Evolutionary conservation across 64 coral and sea anemone genomes (phyloP), one percentile per base, ranked within the genome.

Genomic region (Pocillopora damicornis): DNA sequence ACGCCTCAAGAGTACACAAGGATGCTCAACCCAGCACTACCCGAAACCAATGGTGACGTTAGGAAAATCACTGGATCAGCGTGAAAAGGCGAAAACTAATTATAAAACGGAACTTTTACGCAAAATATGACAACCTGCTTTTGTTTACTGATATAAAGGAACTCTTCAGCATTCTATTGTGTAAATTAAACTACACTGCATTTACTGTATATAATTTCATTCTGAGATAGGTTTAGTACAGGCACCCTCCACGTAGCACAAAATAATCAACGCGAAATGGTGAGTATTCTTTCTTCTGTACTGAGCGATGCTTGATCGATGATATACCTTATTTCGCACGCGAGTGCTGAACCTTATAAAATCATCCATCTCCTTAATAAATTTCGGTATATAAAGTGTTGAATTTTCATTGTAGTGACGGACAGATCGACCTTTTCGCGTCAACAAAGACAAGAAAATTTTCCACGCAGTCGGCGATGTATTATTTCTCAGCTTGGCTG

Each of bases 101-200:
- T n/a, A 11, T 22, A 22, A 71, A 71, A 71, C 22, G 5, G 67
- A 71, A 20, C 20, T 71, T 71, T 71, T 71, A 71, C n/a, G 67
- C 11, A 9, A 23, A 35, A 60, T 11, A 23, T 20, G 16, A 45
- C 81, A 63, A 85, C 81, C 81, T n/a, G 81, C 37, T 71, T 85
- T 58, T 25, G 17, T 85, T 85, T 71, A 15, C 37, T 85, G 35
- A 85, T 35, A 73, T 38, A 85, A 85, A 85, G 35, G 64, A 85
- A 58, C 81, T 72, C 23, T 85, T 85, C 71, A 63, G 58, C 62
- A 73, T 85, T 85, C 72, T 37, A 68, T 9, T 85, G 25, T 42
- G 37, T 72, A 63, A 73, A 72, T n/a, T 85, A 73, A 58, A 85
- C 58, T 85, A 66, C 37, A 51, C n/a, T 72, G 62, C 15, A 85